phyloP scores from a whole-genome alignment of 2,888 invertebrate species.

The Hermaeophaga mercurialis region DNA sequence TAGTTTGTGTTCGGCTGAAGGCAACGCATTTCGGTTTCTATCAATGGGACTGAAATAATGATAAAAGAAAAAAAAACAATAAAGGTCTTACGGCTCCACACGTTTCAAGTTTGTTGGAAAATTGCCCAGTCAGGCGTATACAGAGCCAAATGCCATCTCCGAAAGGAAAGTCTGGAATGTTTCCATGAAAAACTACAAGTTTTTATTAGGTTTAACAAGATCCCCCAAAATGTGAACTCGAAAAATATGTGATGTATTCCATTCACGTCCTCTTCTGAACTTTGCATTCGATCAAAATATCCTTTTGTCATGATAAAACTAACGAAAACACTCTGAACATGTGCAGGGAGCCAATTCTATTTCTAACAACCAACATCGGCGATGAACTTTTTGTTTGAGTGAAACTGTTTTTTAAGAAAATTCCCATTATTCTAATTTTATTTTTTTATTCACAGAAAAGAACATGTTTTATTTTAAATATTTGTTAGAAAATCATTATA shows the following conservation, averaged over 20 bases:
- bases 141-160: constrained; percentile 6
- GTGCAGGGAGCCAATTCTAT: too few species aligned
- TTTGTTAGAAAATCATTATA: too few species aligned
- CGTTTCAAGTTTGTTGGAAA: constrained; percentile 17
- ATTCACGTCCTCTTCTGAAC: background rate
- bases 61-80: constrained; percentile 7
- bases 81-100: background rate
- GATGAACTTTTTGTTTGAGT: too few species aligned
- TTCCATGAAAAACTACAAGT: constrained; percentile 10
- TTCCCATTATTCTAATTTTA: too few species aligned
- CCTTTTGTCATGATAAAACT: too few species aligned
- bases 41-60: constrained; percentile 1
- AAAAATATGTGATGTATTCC: constrained; percentile 3
- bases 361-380: too few species aligned
- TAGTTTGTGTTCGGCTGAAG: background rate
- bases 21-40: background rate
- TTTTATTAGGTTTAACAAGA: constrained; percentile 15
- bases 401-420: too few species aligned
- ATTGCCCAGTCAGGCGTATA: constrained; percentile 9
- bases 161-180: constrained; percentile 8
- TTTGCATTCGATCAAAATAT: constrained; percentile 1
- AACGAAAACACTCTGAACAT: too few species aligned
- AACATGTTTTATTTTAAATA: too few species aligned
- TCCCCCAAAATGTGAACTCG: background rate
- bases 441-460: too few species aligned